Evolutionary conservation across 2,113 vertebrate genomes (phyloP), one percentile per base, ranked within the genome.

Genomic region (Epinephelus moara): DNA sequence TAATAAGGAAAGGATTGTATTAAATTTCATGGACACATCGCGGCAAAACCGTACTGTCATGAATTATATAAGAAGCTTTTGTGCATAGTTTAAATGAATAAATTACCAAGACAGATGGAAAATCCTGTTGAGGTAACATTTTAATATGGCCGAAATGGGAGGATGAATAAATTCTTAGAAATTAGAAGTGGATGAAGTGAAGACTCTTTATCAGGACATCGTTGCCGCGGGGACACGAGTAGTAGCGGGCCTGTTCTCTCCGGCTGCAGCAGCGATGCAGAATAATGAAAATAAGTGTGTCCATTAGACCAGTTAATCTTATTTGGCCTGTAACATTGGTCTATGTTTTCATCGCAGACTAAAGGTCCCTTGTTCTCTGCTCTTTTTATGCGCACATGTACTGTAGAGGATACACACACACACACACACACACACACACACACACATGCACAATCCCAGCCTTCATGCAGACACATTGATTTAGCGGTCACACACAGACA

Each of bases 241-340:
- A 78, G 80, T 52, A 21, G 61, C 2, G 14, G 45, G 70, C 62
- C 80, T 63, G 78, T 85, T 88, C 69, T 87, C 82, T 86, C 56
- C 19, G 40, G 77, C 75, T 75, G 79, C 49, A 64, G 86, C 89
- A 87, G 73, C 59, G 75, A 93, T 80, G 85, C 91, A 93, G 88
- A 91, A 91, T 94, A 91, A 93, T 94, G 90, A 93, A 92, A 93
- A 93, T 93, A 94, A 94, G 92, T 92, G 91, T 93, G 92, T 92
- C 91, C 85, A 93, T 93, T 89, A 89, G 87, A 92, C 59, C 84
- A 92, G 91, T 70, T 94, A 92, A 94, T 94, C 90, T 92, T 80
- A 91, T 93, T 92, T 88, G 82, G 88, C 84, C 88, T 84, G 80
- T 85, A 87, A 91, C 92, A 90, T 91, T 88, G 85, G 69, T 77